A percentile compares a stretch with the other conserved stretches of the same genome.
Conservation (phyloP, 2,888 invertebrate species). For the Kuschelorhynchus macadamiae region DNA sequence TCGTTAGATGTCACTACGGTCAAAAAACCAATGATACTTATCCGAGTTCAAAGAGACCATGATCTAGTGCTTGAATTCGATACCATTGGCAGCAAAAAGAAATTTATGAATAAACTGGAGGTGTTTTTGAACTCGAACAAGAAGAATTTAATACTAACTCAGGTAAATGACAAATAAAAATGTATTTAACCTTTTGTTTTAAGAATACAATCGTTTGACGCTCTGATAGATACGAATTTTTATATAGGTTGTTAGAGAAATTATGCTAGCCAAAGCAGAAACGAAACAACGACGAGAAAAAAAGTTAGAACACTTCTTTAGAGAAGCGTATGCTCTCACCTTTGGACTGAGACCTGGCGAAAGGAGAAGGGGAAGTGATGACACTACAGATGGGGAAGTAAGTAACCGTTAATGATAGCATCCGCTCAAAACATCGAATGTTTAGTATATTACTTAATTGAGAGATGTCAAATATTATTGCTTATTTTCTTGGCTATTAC, state of each 20-base stretch:
- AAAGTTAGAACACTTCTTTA: conserved; percentile 94
- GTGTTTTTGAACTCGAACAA: conserved; percentile 87
- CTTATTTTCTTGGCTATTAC: too few relatives aligned
- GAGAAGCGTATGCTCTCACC: conserved; percentile 95
- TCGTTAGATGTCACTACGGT: conserved; percentile 84
- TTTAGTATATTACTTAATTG: too few relatives aligned
- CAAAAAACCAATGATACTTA: conserved; percentile 85
- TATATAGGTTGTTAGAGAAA: conserved; percentile 80
- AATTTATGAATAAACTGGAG: conserved; percentile 90
- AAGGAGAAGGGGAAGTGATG: conserved; percentile 80
- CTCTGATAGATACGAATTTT: conserved; percentile 13
- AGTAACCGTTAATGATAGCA: background rate
- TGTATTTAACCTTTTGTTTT: too few relatives aligned
- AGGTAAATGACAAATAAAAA: conserved; percentile 70
- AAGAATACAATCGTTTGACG: background rate
- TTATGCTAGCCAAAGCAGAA: conserved; percentile 92
- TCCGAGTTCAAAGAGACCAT: conserved; percentile 89
- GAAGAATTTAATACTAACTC: conserved; percentile 82
- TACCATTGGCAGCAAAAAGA: conserved; percentile 82
- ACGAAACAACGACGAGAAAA: conserved; percentile 94
- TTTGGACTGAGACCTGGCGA: conserved; percentile 92
- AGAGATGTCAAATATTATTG: too few relatives aligned
- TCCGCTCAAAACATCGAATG: too few relatives aligned
- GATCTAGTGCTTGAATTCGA: conserved; percentile 94
- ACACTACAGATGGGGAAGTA: conserved; percentile 75